A percentile compares a stretch with the other conserved stretches of the same genome.
Conservation (phyloP, 2,797 vertebrate genomes). For the Synanceia verrucosa region DNA sequence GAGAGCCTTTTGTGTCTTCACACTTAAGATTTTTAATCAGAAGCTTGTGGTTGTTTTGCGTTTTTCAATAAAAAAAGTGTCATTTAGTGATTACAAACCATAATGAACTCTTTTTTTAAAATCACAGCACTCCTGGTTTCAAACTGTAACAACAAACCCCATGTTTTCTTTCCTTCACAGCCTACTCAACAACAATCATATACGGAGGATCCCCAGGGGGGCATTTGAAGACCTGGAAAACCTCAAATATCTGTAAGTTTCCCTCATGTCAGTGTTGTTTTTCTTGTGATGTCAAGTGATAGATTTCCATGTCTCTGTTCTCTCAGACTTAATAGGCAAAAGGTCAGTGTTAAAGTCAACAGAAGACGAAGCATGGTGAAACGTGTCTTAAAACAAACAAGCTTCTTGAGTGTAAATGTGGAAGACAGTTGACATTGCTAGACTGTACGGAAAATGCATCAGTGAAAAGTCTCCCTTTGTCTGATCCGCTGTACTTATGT, state of each 20-base stretch:
- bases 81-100: neutral
- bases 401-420: neutral
- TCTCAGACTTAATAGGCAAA: neutral
- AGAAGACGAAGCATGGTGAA: neutral
- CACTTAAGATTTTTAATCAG: neutral
- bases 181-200: slow-evolving; percentile 98
- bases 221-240: slow-evolving; percentile 98
- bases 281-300: slow-evolving; percentile 1
- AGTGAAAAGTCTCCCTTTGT: slow-evolving; percentile 32
- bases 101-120: neutral
- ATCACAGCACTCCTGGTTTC: neutral
- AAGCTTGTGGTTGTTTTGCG: neutral
- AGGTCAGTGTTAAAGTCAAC: neutral
- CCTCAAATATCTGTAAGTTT: slow-evolving; percentile 98
- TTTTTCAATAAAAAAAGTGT: neutral
- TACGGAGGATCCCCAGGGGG: slow-evolving; percentile 91
- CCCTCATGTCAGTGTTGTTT: slow-evolving; percentile 26
- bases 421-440: neutral
- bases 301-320: slow-evolving; percentile 6
- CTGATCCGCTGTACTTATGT: slow-evolving; percentile 59
- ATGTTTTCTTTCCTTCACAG: slow-evolving; percentile 74
- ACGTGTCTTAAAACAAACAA: neutral
- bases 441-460: slow-evolving; percentile 13
- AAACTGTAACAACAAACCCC: too few relatives aligned
- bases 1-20: neutral